phyloP scores from a whole-genome alignment of 2,888 invertebrate genomes.

The Formica aserva region DNA sequence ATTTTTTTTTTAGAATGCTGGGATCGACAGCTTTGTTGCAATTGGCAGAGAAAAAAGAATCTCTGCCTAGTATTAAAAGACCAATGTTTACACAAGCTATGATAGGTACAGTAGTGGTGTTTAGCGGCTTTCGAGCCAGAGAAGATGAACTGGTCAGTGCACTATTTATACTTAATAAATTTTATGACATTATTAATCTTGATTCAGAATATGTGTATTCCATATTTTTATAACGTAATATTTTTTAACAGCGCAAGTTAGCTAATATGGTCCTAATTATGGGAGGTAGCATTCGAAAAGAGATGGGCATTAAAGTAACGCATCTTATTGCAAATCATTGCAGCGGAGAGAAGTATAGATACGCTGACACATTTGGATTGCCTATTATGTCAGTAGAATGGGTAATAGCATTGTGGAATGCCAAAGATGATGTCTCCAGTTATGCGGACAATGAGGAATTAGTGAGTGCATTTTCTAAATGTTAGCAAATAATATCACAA shows the following conservation, averaged over 20 bases:
- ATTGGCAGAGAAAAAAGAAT: slow-evolving; percentile 90
- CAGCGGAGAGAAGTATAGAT: slow-evolving; percentile 97
- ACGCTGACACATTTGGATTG: slow-evolving; percentile 95
- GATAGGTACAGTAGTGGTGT: slow-evolving; percentile 95
- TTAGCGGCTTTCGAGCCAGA: slow-evolving; percentile 94
- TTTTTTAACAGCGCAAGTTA: slow-evolving; percentile 90
- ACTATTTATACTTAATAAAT: background rate
- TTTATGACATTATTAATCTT: background rate
- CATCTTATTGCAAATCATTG: slow-evolving; percentile 97
- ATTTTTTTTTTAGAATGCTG: slow-evolving; percentile 88
- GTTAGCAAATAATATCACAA: background rate
- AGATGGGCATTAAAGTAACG: slow-evolving; percentile 95
- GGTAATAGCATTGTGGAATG: slow-evolving; percentile 95
- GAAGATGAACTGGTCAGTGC: slow-evolving; percentile 94
- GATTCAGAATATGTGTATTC: background rate
- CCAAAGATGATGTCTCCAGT: slow-evolving; percentile 90
- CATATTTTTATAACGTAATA: slow-evolving; percentile 10
- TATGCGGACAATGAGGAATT: slow-evolving; percentile 90
- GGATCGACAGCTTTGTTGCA: slow-evolving; percentile 93
- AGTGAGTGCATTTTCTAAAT: slow-evolving; percentile 84
- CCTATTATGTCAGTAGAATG: slow-evolving; percentile 96
- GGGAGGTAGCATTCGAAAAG: slow-evolving; percentile 98
- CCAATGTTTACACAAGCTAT: slow-evolving; percentile 96
- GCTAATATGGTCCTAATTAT: slow-evolving; percentile 97
- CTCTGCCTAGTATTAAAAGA: slow-evolving; percentile 91